phyloP scores from a whole-genome alignment of 2,888 invertebrate species.

The Spisula subtruncata region DNA sequence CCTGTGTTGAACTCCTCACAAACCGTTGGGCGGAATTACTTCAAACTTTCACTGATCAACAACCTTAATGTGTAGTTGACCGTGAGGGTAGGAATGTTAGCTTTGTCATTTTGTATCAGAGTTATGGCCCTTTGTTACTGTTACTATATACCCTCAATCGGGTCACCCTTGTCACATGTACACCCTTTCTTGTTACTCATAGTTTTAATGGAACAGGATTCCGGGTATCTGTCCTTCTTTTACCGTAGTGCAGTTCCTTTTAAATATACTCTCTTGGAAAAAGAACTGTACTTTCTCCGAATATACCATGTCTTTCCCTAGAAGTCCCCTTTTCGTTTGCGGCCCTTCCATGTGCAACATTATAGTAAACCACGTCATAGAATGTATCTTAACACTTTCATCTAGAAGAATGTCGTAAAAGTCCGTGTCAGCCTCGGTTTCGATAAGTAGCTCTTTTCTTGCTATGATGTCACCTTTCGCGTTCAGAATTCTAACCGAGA shows the following conservation, averaged over 20 bases:
- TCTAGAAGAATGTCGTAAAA: constrained; percentile 56
- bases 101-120: no score
- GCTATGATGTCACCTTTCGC: constrained; percentile 36
- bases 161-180: no score
- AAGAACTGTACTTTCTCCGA: constrained; percentile 66
- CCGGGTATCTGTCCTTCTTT: constrained; percentile 67
- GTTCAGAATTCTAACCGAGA: constrained; percentile 47
- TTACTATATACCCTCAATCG: no score
- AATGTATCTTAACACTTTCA: constrained; percentile 45
- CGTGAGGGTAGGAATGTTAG: no score
- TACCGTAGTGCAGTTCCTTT: constrained; percentile 53
- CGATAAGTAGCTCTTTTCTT: constrained; percentile 31
- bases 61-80: no score
- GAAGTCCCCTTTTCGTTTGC: constrained; percentile 62
- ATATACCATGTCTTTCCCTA: constrained; percentile 61
- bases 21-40: no score
- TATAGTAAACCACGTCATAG: constrained; percentile 64
- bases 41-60: no score
- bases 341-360: constrained; percentile 57
- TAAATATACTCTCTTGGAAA: constrained; percentile 55
- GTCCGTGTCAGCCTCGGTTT: constrained; percentile 46
- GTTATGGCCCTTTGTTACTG: no score
- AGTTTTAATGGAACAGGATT: constrained; percentile 54
- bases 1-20: no score
- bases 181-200: no score